Evolutionary conservation across 2,888 invertebrate genomes (phyloP).

Genomic region (Apeira syringaria): DNA sequence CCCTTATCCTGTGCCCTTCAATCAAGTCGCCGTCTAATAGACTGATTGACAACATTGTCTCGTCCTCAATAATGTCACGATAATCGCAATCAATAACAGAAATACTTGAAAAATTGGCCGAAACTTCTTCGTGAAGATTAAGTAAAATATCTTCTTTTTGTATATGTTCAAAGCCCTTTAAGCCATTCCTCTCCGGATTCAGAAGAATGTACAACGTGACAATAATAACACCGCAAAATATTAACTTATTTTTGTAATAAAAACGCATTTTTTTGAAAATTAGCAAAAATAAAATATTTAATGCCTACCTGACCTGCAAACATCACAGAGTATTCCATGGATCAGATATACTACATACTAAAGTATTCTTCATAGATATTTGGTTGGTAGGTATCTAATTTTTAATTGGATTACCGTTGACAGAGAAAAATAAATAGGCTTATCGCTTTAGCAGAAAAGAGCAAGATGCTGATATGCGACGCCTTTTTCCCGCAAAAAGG

Average conservation of each 20-base stretch:
- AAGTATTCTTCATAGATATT: too few species aligned
- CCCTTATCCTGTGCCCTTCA: constrained; percentile 61
- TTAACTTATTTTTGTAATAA: constrained; percentile 57
- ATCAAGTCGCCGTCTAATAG: constrained; percentile 61
- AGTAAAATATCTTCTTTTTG: constrained; percentile 64
- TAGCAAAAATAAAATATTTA: too few species aligned
- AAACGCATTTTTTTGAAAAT: too few species aligned
- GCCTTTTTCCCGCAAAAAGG: too few species aligned
- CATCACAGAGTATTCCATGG: too few species aligned
- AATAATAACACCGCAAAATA: constrained; percentile 47
- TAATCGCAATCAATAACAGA: constrained; percentile 65
- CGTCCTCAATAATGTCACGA: constrained; percentile 57
- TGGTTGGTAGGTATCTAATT: too few species aligned
- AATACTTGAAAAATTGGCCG: constrained; percentile 71
- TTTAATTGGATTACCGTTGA: too few species aligned
- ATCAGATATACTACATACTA: too few species aligned
- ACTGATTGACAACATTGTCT: constrained; percentile 55
- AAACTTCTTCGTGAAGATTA: constrained; percentile 61
- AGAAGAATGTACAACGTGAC: constrained; percentile 54
- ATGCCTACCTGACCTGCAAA: too few species aligned
- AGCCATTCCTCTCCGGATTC: constrained; percentile 56
- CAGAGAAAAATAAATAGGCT: too few species aligned
- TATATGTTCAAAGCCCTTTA: constrained; percentile 70
- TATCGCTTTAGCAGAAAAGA: too few species aligned
- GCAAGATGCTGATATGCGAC: too few species aligned